Evolutionary conservation across 2,797 vertebrate species (phyloP).

Genomic region (Amblyraja radiata): DNA sequence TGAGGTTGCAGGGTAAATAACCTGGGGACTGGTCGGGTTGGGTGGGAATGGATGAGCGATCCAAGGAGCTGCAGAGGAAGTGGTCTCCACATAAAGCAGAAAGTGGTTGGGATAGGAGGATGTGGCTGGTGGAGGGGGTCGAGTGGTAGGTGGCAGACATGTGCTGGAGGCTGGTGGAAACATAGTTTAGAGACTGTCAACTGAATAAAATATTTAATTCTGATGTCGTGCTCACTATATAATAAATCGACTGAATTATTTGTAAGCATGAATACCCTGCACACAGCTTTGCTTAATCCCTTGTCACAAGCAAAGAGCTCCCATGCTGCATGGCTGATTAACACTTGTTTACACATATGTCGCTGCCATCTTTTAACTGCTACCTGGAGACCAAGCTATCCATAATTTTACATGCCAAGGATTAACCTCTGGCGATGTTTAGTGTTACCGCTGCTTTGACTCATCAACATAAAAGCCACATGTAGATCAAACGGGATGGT

Average conservation of each 20-base stretch:
- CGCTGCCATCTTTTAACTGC: neutral
- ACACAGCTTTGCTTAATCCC: neutral
- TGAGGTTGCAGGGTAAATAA: no score
- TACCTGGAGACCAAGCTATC: conserved; percentile 1
- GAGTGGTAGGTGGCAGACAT: no score
- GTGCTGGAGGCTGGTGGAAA: no score
- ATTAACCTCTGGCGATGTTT: conserved; percentile 33
- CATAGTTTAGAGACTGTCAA: neutral
- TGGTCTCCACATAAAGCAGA: no score
- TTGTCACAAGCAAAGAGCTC: neutral
- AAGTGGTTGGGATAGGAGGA: no score
- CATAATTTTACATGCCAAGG: neutral
- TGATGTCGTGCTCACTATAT: neutral
- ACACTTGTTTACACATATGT: neutral
- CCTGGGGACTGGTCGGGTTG: no score
- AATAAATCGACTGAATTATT: neutral
- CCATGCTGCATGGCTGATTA: neutral
- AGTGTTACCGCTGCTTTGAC: neutral
- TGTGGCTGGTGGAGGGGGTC: no score
- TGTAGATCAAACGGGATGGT: neutral
- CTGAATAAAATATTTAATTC: no score
- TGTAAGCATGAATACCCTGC: neutral
- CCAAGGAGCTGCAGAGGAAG: no score
- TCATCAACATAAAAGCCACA: conserved; percentile 28
- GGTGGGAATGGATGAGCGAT: no score